These are phyloP conservation scores for Enteromius viviparus DNA, from an alignment of 2,797 vertebrate species.

Conservation along the genomic window DNA sequence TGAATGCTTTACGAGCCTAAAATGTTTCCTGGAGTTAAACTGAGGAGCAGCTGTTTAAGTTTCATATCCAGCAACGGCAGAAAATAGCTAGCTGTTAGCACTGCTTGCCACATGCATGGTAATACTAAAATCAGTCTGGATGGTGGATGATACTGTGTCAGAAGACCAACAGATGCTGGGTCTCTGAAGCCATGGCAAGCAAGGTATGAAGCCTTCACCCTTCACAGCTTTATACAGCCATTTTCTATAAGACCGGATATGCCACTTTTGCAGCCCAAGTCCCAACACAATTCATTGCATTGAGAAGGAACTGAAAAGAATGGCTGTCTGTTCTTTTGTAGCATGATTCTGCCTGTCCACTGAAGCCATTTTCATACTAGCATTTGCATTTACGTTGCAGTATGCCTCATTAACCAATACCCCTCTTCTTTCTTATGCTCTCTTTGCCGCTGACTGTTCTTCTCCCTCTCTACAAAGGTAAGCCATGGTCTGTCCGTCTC, in stretches of 20 bases:
- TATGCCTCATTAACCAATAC: slow-evolving; percentile 72
- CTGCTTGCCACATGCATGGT: slow-evolving; percentile 72
- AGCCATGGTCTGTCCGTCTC: slow-evolving; percentile 66
- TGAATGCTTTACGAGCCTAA: slow-evolving; percentile 22
- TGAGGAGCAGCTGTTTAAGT: slow-evolving; percentile 13
- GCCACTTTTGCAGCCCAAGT: slow-evolving; percentile 41
- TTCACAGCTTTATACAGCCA: slow-evolving; percentile 27
- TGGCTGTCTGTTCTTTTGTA: slow-evolving; percentile 53
- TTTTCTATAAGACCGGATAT: not conserved
- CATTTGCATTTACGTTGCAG: not conserved
- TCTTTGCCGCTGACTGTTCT: slow-evolving; percentile 69
- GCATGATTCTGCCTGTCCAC: slow-evolving; percentile 64
- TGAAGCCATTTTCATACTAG: not conserved
- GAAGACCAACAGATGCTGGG: slow-evolving; percentile 49
- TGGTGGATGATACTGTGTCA: slow-evolving; percentile 44
- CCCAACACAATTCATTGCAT: slow-evolving; percentile 67
- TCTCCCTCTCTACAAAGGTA: slow-evolving; percentile 79
- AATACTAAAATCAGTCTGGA: slow-evolving; percentile 61
- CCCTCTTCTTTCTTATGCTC: slow-evolving; percentile 55
- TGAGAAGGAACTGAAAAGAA: slow-evolving; percentile 54
- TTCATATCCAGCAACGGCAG: slow-evolving; percentile 49
- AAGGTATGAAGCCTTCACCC: slow-evolving; percentile 42
- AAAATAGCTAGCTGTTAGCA: slow-evolving; percentile 51
- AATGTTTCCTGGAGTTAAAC: slow-evolving; percentile 19
- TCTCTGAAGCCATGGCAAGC: slow-evolving; percentile 45